A percentile compares a stretch with the other conserved stretches of the same genome.
phyloP scores from a whole-genome alignment of 2,113 vertebrate species.

The Perccottus glenii region DNA sequence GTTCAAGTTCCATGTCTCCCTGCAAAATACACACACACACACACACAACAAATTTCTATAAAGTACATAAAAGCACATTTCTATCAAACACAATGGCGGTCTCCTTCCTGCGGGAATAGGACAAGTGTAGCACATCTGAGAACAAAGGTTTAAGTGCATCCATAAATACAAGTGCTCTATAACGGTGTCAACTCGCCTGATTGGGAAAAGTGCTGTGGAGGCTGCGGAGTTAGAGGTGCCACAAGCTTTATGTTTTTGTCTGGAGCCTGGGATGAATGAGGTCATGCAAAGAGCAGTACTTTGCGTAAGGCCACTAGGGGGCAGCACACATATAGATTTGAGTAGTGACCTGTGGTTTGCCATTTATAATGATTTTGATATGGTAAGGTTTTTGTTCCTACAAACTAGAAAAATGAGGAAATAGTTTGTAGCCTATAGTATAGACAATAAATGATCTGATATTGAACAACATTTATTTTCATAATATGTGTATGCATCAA shows the following conservation, averaged over 20 bases:
- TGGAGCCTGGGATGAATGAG: conserved; percentile 51
- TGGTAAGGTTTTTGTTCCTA: too few relatives aligned
- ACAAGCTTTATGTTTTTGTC: conserved; percentile 53
- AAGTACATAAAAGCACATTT: background rate
- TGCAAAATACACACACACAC: conserved; percentile 48
- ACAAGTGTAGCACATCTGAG: conserved; percentile 24
- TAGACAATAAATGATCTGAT: too few relatives aligned
- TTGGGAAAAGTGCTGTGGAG: conserved; percentile 52
- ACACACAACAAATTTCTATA: background rate
- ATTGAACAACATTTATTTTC: too few relatives aligned
- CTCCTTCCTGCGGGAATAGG: conserved; percentile 6
- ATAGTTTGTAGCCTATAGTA: too few relatives aligned
- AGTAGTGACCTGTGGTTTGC: background rate
- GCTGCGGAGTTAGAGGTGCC: conserved; percentile 57
- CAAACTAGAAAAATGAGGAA: too few relatives aligned
- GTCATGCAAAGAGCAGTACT: conserved; percentile 30
- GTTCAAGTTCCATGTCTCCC: conserved; percentile 91
- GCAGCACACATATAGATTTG: conserved; percentile 58
- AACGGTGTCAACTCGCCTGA: conserved; percentile 41
- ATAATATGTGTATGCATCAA: too few relatives aligned
- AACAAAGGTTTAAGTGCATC: conserved; percentile 43
- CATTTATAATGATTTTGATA: background rate
- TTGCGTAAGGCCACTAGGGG: conserved; percentile 71
- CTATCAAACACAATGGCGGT: conserved; percentile 16
- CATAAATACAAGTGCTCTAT: conserved; percentile 49